phyloP scores from a whole-genome alignment of 1,140 invertebrate species.

The Bombyx mandarina region DNA sequence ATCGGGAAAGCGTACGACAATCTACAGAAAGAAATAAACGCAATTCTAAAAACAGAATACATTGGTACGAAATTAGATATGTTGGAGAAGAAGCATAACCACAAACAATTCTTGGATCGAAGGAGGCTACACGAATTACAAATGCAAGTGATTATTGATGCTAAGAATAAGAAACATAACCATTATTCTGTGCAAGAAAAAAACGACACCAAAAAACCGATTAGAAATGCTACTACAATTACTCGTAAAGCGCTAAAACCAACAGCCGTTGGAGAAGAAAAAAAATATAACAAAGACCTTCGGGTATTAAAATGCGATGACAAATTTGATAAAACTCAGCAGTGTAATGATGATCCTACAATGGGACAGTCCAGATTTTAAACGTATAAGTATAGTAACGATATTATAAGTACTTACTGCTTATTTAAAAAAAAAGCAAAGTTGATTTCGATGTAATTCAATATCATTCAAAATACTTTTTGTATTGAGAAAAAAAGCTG shows the following conservation, averaged over 20 bases:
- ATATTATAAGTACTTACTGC: too few species aligned
- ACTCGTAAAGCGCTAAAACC: slow-evolving; percentile 25
- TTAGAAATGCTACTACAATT: slow-evolving; percentile 22
- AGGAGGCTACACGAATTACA: slow-evolving; percentile 8
- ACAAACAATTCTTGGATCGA: slow-evolving; percentile 11
- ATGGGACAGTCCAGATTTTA: too few species aligned
- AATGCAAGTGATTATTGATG: slow-evolving; percentile 4
- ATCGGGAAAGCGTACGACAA: slow-evolving; percentile 36
- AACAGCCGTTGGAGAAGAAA: slow-evolving; percentile 12
- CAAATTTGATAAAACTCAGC: too few species aligned
- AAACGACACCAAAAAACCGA: not conserved
- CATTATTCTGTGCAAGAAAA: not conserved
- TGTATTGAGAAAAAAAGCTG: too few species aligned
- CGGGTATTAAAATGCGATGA: too few species aligned
- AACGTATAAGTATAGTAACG: too few species aligned
- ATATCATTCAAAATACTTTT: too few species aligned
- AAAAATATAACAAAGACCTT: too few species aligned
- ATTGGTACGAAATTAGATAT: not conserved
- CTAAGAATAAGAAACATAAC: not conserved
- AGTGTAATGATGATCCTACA: too few species aligned
- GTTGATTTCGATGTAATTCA: too few species aligned
- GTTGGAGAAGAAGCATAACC: slow-evolving; percentile 8
- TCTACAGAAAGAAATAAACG: slow-evolving; percentile 25
- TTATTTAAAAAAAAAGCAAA: too few species aligned
- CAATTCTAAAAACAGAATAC: slow-evolving; percentile 3